phyloP scores from a whole-genome alignment of 2,888 invertebrate species.

The Bombylius major region DNA sequence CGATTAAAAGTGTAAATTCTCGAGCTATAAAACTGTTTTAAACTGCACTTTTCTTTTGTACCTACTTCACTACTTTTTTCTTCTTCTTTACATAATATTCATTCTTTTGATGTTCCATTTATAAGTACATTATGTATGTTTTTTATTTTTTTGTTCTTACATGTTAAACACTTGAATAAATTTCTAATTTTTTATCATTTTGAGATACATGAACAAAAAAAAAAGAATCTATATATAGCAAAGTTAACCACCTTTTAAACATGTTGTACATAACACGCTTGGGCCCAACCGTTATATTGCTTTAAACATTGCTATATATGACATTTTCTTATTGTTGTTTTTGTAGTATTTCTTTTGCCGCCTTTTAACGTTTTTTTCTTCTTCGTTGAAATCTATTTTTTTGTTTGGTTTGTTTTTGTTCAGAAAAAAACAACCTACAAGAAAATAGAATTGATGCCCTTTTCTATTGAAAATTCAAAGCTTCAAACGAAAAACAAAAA shows the following conservation, averaged over 20 bases:
- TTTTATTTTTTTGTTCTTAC: no score
- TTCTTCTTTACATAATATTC: no score
- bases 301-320: no score
- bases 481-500: not conserved
- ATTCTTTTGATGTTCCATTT: no score
- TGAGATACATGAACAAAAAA: not conserved
- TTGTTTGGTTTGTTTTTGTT: no score
- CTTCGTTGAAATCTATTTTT: no score
- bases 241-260: not conserved
- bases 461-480: not conserved
- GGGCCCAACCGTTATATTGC: not conserved
- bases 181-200: not conserved
- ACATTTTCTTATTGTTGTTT: not conserved
- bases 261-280: not conserved
- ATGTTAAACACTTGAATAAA: not conserved
- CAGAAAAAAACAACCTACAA: no score
- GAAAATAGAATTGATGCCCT: not conserved
- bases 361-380: not conserved
- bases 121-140: no score
- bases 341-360: not conserved
- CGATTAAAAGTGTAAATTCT: not conserved
- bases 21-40: not conserved
- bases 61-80: no score
- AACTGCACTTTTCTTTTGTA: not conserved
- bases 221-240: not conserved